A percentile compares a stretch with the other conserved stretches of the same genome.
These are phyloP conservation scores for Drosophila sucinea DNA, from an alignment of 1,140 invertebrate genomes.

Conservation along the genomic window DNA sequence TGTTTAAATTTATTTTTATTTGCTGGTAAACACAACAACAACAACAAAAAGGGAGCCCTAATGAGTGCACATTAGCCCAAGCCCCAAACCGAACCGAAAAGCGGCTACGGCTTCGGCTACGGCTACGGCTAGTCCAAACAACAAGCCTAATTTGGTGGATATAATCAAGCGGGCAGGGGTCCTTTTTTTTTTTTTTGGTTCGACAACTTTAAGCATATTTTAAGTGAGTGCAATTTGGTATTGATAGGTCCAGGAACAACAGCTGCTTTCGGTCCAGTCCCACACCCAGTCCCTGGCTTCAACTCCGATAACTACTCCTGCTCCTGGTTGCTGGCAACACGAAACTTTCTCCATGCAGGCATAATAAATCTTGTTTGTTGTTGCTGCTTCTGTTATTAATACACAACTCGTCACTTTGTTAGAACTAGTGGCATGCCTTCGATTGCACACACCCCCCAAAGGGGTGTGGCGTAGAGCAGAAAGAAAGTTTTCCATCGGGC, in stretches of 20 bases:
- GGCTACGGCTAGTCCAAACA: constrained; percentile 10
- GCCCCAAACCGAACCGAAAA: constrained; percentile 1
- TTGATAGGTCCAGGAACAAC: constrained; percentile 61
- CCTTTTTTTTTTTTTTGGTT: not conserved
- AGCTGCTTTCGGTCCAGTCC: constrained; percentile 45
- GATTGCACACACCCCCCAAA: not conserved
- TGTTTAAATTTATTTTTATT: constrained; percentile 59
- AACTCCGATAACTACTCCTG: too few species aligned
- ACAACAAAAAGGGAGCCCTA: constrained; percentile 46
- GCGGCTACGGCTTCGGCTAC: not conserved
- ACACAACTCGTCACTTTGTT: constrained; percentile 10
- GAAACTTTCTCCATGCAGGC: constrained; percentile 11
- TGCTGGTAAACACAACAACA: constrained; percentile 36
- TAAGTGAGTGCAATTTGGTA: constrained; percentile 72
- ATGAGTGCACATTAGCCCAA: constrained; percentile 70
- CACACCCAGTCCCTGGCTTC: not conserved
- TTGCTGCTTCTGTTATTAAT: constrained; percentile 7
- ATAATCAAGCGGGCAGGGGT: constrained; percentile 61
- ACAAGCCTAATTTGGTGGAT: constrained; percentile 56
- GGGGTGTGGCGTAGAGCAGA: not conserved
- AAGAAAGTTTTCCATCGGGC: not conserved
- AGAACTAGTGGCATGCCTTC: constrained; percentile 6
- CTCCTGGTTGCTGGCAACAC: not conserved
- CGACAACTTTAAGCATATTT: constrained; percentile 58
- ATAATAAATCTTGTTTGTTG: constrained; percentile 14